Base-by-base conservation (phyloP, 2,797 vertebrate species). In the Vireo griseus region DNA sequence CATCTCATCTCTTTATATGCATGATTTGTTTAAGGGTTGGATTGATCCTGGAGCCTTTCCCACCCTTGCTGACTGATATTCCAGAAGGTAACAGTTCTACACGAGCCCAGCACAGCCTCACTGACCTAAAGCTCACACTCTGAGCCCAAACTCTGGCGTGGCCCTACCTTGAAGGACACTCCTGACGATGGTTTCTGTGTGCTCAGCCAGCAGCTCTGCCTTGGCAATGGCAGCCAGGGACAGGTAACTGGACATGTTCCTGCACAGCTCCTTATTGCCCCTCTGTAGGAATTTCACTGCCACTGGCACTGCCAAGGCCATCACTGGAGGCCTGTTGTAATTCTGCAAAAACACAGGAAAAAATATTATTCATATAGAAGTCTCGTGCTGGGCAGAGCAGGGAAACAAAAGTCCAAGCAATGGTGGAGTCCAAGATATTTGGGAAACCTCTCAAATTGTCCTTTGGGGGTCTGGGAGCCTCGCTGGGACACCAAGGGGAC, bases 181-280 rank as follows among this genome's bases (percentile, higher is more conserved):
- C 61, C 94, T 94, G 59, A 99, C 97, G 52, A 99, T 99, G 81
- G 97, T 97, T 52, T 99, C 98, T 0, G 98, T 99, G 98, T 99
- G 99, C 59, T 99, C 98, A 13, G 98, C 98, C 96, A 99, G 97
- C 50, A 99, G 98, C 21, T 99, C 99, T 0, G 98, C 98, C 91
- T 99, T 97, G 71, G 98, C 98, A 4, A 99, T 99, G 6, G 99
- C 98, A 21, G 98, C 99, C 97, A 99, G 94, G 18, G 99, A 99
- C 45, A 99, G 98, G 76, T 99, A 99, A 93, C 98, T 99, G 45
- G 99, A 99, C 99, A 99, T 99, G 97, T 99, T 99, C 81, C 98
- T 98, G 95, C 98, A 98, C 93, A 99, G 98, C 71, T 99, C 99
- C 95, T 97, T 98, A 88, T 98, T 99, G 48, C 99, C 98, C 87